These are phyloP conservation scores for Ispidina lecontei DNA, from an alignment of 2,797 vertebrate genomes.

Conservation along the genomic window DNA sequence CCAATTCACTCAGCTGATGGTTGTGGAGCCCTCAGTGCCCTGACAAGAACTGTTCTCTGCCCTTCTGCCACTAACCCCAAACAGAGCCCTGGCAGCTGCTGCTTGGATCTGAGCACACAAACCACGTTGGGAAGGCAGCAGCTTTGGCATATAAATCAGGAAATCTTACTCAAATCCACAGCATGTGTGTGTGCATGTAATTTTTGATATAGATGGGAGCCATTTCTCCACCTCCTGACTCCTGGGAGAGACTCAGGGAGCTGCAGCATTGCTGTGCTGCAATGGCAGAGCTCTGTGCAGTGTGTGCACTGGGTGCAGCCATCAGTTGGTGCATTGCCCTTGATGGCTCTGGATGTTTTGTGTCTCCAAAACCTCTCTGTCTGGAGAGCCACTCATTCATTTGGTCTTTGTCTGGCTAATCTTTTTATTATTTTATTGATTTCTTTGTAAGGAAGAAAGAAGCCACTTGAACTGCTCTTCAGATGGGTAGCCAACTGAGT, in stretches of 20 bases:
- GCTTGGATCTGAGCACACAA: slow-evolving; percentile 4
- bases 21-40: slow-evolving; percentile 13
- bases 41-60: slow-evolving; percentile 46
- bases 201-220: slow-evolving; percentile 1
- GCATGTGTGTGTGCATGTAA: background rate
- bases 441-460: background rate
- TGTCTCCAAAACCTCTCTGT: slow-evolving; percentile 31
- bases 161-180: slow-evolving; percentile 18
- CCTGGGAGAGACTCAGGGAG: background rate
- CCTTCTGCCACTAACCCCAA: slow-evolving; percentile 44
- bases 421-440: slow-evolving; percentile 69
- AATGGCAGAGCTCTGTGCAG: background rate
- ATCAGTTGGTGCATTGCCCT: background rate
- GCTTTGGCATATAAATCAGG: slow-evolving; percentile 37
- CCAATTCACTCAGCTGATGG: background rate
- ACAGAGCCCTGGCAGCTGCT: slow-evolving; percentile 23
- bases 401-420: slow-evolving; percentile 54
- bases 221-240: slow-evolving; percentile 2
- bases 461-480: slow-evolving; percentile 42
- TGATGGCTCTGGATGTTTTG: slow-evolving; percentile 16
- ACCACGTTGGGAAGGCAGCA: background rate
- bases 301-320: slow-evolving; percentile 3
- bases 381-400: slow-evolving; percentile 29
- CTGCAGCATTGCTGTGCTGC: background rate
- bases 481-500: slow-evolving; percentile 48